Evolutionary conservation across 1,140 invertebrate genomes (phyloP), one percentile per base, ranked within the genome.

Genomic region (Adelges cooleyi): DNA sequence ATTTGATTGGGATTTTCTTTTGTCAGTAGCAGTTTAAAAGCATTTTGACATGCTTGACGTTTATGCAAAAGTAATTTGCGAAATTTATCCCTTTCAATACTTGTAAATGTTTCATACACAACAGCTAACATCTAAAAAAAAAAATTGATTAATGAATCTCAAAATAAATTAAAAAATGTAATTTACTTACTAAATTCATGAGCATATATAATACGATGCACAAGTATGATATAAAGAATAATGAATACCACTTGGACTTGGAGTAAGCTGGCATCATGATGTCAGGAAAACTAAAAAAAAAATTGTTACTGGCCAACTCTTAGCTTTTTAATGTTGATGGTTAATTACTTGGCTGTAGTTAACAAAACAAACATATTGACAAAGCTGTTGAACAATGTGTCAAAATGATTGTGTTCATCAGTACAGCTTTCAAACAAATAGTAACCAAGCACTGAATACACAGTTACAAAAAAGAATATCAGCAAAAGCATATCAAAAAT

Each of bases 241-340:
- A 75, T n/a, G 85, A 84, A 70, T 87, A 87, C 82, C 84, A 91
- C 72, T 84, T 86, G 17, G 81, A 86, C 70, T 80, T 80, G 2
- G 85, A 82, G 76, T 91, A 93, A 0, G 90, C 85, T 11, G 87
- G 89, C 90, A 95, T 92, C 90, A 93, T 93, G 9, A 95, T 89
- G 76, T 93, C 90, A 20, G 90, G 90, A 77, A 87, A 93, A 76
- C 89, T 92, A 75, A 69, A 78, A 77, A 69, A 73, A 66, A 23
- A 66, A 6, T 40, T 2, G 1, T 4, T 36, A 2, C 25, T 1
- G 11, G 1, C 15, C 17, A 3, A 13, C 17, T 46, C 17, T 25
- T 25, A n/a, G 15, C 3, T 17, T 15, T 18, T 15, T 52, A 44
- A 40, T 25, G 22, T 50, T 10, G 20, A 54, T 15, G 6, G 18